Base-by-base conservation (phyloP, 2,888 invertebrate species). In the Nomada hirtipes region DNA sequence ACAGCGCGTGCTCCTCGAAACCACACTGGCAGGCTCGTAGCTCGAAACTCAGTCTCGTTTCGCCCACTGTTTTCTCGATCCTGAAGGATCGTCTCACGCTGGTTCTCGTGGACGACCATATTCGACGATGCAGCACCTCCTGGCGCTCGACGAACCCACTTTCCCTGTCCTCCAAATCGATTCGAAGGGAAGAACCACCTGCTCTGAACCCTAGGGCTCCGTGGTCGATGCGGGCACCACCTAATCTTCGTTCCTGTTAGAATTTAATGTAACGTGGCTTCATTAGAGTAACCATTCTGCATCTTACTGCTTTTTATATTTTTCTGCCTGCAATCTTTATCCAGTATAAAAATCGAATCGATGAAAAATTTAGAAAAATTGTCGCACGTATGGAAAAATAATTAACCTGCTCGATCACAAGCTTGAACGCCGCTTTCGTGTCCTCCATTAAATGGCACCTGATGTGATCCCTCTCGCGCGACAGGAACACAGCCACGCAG, bases 401-500 rank as follows among this genome's bases (percentile, higher is more conserved):
- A 57, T 36, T 42, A 20, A 90, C 90, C 86, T 87, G 90, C 71
- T 91, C 91, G 29, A 79, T 78, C 23, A 91, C 76, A 61, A 91
- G 85, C 94, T 98, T 97, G 91, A 98, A 96, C 36, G 98, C 97
- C 90, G 98, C 98, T 72, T 97, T 97, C 10, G 98, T 98, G 92
- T 99, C 98, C 92, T 98, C 98, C 79, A 99, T 95, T 79, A 98
- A 97, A 93, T 99, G 98, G 68, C 99, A 97, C 85, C 98, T 95
- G 85, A 99, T 95, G 55, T 89, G 86, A 76, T 91, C 91, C 15
- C 90, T 86, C 67, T 91, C 90, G 4, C 86, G 78, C 0, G 91
- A 89, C 26, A 88, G 77, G 93, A 98, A 99, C 53, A 98, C 96
- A 47, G 98, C 97, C 42, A 99, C 94, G 92, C 97, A 97, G 89